Evolutionary conservation across 2,797 vertebrate species (phyloP).

Genomic region (Enteromius treurensis): DNA sequence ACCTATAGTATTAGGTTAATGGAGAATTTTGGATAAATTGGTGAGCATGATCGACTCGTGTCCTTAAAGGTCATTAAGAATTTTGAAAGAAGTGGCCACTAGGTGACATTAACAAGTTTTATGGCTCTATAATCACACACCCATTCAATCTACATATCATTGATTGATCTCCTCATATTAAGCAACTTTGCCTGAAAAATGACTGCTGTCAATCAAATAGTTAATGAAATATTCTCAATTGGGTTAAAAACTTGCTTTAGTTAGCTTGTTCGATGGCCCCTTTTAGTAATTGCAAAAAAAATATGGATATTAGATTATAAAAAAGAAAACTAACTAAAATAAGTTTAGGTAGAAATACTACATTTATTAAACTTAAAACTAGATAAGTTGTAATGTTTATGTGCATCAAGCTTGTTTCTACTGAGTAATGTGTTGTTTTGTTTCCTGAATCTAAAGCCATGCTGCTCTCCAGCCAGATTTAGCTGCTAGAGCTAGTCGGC

Average conservation of each 20-base stretch:
- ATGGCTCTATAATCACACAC: not conserved
- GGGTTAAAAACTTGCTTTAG: not conserved
- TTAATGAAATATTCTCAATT: not conserved
- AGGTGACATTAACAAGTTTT: not conserved
- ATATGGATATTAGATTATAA: not conserved
- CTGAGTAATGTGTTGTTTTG: not conserved
- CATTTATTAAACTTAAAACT: not conserved
- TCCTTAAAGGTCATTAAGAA: not conserved
- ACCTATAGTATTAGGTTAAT: not conserved
- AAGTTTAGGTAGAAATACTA: not conserved
- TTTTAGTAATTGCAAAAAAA: not conserved
- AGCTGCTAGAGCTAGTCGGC: not conserved
- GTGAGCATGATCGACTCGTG: not conserved
- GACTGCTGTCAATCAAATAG: not conserved
- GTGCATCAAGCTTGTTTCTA: not conserved
- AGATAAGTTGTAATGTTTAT: not conserved
- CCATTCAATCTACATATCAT: not conserved
- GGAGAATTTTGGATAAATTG: not conserved
- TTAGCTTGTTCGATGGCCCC: not conserved
- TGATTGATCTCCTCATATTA: not conserved
- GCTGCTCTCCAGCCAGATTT: not conserved
- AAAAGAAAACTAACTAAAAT: not conserved
- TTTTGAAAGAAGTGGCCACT: not conserved
- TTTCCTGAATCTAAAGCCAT: not conserved
- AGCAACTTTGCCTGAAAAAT: not conserved